Evolutionary conservation across 2,113 vertebrate species (phyloP), one percentile per base, ranked within the genome.

Genomic region (Thinocorus orbignyianus): DNA sequence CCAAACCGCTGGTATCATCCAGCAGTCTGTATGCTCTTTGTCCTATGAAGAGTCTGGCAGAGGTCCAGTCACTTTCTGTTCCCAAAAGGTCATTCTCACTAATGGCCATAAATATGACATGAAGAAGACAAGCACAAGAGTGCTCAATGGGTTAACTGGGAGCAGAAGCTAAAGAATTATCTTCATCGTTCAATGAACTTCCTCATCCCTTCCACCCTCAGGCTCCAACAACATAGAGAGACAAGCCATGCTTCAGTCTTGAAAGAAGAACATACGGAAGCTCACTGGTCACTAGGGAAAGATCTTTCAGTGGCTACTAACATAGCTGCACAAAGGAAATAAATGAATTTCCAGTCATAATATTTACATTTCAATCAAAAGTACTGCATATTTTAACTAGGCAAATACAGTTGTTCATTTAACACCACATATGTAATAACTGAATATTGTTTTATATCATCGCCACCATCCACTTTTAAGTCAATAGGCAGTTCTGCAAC

Each of bases 331-430:
- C 55, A 87, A 89, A 88, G 84, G 49, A 96, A 74, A 90, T 24
- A 55, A 69, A 88, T 86, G 3, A 48, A 90, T 93, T 94, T 94
- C 74, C 60, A 96, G 78, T 69, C 73, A 92, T 77, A 69, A 89
- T 49, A 87, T 92, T 95, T 94, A 92, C 51, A 83, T 65, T 93
- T 93, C 46, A 58, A 35, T 58, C 78, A 89, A 68, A 91, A 82
- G 48, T 48, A 66, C 13, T 69, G 44, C 84, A 54, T 30, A 79
- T 78, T 83, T 70, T 74, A 88, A 86, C 68, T 90, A 66, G 52
- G 73, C n/a, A 87, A 77, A 91, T 42, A 79, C 15, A 69, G 57
- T 83, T 85, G 39, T 70, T 90, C 81, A 86, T 83, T 91, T 90
- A 90, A 79, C 8, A 79, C 17, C 61, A 79, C 13, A 48, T 86